Conservation (phyloP, 2,888 invertebrate species). For the Vesta saturnalis region DNA sequence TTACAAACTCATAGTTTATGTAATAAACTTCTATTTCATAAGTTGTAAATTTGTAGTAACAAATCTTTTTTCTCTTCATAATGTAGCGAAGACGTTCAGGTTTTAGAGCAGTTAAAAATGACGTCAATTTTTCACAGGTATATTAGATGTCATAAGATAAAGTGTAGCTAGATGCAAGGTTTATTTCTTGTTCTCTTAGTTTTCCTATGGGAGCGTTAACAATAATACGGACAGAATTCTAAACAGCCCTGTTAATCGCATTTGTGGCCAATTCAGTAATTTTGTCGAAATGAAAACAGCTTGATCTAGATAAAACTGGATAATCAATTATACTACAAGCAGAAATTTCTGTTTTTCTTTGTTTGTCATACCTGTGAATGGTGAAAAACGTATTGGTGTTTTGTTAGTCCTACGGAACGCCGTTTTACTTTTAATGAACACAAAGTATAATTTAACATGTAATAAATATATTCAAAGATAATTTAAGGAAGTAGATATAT, state of each 20-base stretch:
- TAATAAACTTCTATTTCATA: not conserved
- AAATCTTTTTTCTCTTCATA: conserved; percentile 23
- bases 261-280: conserved; percentile 54
- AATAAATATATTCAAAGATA: too few relatives aligned
- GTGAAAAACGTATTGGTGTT: too few relatives aligned
- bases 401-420: too few relatives aligned
- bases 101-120: conserved; percentile 49
- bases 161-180: conserved; percentile 41
- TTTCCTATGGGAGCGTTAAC: conserved; percentile 51
- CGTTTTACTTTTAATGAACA: too few relatives aligned
- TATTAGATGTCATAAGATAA: conserved; percentile 54
- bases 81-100: conserved; percentile 39
- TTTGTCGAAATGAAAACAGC: conserved; percentile 57
- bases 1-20: not conserved
- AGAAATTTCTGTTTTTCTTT: conserved; percentile 34
- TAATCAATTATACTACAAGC: conserved; percentile 52
- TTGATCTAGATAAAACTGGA: conserved; percentile 57
- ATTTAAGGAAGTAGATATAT: too few relatives aligned
- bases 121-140: conserved; percentile 54
- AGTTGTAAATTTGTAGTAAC: conserved; percentile 7
- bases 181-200: conserved; percentile 44
- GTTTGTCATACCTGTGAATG: conserved; percentile 26
- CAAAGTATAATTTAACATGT: too few relatives aligned
- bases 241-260: conserved; percentile 60
- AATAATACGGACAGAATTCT: conserved; percentile 56